Percentiles rank a stretch among this genome's conserved stretches.
Conservation (phyloP, 2,888 invertebrate genomes). For the Ichneumoninae sp. region DNA sequence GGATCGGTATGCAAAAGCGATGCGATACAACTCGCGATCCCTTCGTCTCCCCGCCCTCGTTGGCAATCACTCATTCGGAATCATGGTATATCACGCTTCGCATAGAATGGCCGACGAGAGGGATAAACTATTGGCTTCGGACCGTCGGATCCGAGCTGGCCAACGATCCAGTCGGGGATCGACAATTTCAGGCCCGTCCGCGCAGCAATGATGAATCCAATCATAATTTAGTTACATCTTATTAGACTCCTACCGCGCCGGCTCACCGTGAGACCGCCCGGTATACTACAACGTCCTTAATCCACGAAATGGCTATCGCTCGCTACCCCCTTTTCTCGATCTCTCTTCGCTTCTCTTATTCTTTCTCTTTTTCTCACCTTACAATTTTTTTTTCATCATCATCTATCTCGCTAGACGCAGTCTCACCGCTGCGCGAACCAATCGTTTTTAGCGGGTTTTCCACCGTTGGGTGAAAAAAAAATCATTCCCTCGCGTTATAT, state of each 20-base stretch:
- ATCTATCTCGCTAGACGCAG: neutral
- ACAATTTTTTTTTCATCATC: neutral
- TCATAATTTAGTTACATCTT: slow-evolving; percentile 84
- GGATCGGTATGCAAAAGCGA: neutral
- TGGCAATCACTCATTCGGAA: slow-evolving; percentile 81
- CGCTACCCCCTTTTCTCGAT: slow-evolving; percentile 63
- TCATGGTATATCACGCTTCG: slow-evolving; percentile 82
- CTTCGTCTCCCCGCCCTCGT: slow-evolving; percentile 74
- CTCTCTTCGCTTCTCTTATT: slow-evolving; percentile 68
- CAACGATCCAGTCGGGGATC: slow-evolving; percentile 71
- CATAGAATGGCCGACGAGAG: slow-evolving; percentile 75
- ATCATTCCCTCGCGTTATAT: neutral
- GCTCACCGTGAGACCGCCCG: slow-evolving; percentile 82
- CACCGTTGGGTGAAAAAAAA: neutral
- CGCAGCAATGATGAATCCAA: slow-evolving; percentile 83
- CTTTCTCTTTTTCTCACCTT: slow-evolving; percentile 32
- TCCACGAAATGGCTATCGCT: slow-evolving; percentile 80
- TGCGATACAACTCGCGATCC: slow-evolving; percentile 43
- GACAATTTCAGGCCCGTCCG: slow-evolving; percentile 80
- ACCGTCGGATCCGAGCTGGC: slow-evolving; percentile 64
- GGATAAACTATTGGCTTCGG: slow-evolving; percentile 80
- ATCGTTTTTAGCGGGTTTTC: neutral
- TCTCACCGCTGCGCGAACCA: neutral
- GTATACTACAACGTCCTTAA: slow-evolving; percentile 79
- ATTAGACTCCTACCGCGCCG: slow-evolving; percentile 83